These are phyloP conservation scores for Coluber constrictor DNA, from an alignment of 2,797 vertebrate genomes.

Conservation along the genomic window DNA sequence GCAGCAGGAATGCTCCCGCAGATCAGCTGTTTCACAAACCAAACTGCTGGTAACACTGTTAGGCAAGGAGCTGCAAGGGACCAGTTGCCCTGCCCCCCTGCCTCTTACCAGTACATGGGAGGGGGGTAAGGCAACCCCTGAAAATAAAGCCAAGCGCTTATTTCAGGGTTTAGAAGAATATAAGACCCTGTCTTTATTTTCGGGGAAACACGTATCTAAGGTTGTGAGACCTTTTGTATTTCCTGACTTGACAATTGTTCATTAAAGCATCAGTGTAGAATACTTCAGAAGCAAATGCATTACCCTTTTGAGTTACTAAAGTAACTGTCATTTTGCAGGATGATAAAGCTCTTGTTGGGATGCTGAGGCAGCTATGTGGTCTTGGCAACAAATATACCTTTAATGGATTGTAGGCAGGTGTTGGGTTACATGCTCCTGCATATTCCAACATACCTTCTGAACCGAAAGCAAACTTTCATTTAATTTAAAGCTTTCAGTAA, in stretches of 20 bases:
- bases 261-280: neutral
- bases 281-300: neutral
- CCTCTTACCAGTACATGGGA: too few species aligned
- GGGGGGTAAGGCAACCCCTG: too few species aligned
- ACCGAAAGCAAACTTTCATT: neutral
- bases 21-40: too few species aligned
- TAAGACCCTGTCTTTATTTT: too few species aligned
- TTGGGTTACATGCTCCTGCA: neutral
- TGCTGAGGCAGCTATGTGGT: neutral
- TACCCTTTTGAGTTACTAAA: neutral
- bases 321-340: neutral
- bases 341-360: neutral
- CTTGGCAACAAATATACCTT: neutral
- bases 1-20: too few species aligned
- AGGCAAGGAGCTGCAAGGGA: too few species aligned
- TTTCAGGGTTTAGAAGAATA: too few species aligned
- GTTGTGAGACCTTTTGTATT: neutral
- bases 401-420: neutral
- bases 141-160: too few species aligned
- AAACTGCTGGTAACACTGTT: too few species aligned
- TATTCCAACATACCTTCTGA: neutral
- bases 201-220: too few species aligned
- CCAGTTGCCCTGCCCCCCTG: too few species aligned
- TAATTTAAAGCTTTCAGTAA: neutral
- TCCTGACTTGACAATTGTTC: neutral